A percentile compares a stretch with the other conserved stretches of the same genome.
Evolutionary conservation across 2,888 invertebrate species (phyloP).

Genomic region (Agrilus cyanescens): DNA sequence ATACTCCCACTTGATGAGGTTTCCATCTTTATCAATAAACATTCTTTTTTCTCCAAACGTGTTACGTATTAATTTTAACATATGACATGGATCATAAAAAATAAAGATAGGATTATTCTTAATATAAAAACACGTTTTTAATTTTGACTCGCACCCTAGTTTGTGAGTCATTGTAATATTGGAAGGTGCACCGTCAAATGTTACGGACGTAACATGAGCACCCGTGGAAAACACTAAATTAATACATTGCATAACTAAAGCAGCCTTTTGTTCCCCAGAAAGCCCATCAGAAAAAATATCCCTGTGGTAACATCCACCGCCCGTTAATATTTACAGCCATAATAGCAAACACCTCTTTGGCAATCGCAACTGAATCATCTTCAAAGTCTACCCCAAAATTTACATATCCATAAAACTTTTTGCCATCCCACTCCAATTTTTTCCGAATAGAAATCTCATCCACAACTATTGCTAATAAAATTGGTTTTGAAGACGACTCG

Average conservation of each 20-base stretch:
- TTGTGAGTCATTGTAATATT: constrained; percentile 14
- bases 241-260: constrained; percentile 16
- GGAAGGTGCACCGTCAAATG: constrained; percentile 22
- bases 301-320: constrained; percentile 21
- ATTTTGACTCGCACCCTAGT: constrained; percentile 8
- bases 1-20: constrained; percentile 11
- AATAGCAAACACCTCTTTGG: constrained; percentile 21
- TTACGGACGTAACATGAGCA: constrained; percentile 16
- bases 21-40: constrained; percentile 7
- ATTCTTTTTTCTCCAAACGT: constrained; percentile 7
- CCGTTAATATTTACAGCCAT: constrained; percentile 19
- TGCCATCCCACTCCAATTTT: constrained; percentile 23
- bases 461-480: constrained; percentile 14
- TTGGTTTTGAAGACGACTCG: constrained; percentile 5
- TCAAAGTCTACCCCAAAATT: constrained; percentile 19
- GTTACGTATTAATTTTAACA: constrained; percentile 10
- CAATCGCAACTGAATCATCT: constrained; percentile 15
- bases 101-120: constrained; percentile 1
- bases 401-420: constrained; percentile 22
- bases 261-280: constrained; percentile 16
- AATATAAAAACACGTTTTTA: not conserved
- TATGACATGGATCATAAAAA: constrained; percentile 9
- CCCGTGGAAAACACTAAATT: constrained; percentile 15
- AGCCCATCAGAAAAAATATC: constrained; percentile 21
- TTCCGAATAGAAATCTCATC: constrained; percentile 23